Conservation (phyloP, 2,113 vertebrate genomes). For the Pimephales promelas region DNA sequence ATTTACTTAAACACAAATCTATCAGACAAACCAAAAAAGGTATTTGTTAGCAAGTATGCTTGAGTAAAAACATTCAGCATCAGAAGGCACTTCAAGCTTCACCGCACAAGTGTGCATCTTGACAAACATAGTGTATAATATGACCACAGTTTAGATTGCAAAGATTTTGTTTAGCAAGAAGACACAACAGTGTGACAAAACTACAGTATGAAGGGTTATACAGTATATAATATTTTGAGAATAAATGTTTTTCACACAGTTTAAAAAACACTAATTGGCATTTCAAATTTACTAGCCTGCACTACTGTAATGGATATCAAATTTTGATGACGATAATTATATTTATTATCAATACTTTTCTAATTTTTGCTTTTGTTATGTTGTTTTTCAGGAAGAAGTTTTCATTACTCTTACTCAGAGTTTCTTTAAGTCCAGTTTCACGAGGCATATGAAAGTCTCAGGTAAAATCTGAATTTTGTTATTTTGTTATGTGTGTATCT, state of each 20-base stretch:
- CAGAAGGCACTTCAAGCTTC: constrained; percentile 7
- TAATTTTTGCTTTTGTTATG: no score
- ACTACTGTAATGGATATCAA: no score
- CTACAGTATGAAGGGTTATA: not conserved
- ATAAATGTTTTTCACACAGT: not conserved
- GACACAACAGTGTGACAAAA: not conserved
- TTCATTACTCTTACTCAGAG: no score
- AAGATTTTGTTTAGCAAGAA: not conserved
- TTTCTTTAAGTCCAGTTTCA: not conserved
- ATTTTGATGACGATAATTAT: no score
- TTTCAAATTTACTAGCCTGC: no score
- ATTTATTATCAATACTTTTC: no score
- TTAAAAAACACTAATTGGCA: not conserved
- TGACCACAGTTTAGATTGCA: constrained; percentile 7
- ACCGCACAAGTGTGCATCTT: not conserved
- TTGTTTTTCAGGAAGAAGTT: no score
- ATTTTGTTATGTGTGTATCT: not conserved
- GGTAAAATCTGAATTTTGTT: not conserved
- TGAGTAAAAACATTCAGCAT: constrained; percentile 6
- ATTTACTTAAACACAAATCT: not conserved
- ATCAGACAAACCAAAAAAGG: constrained; percentile 26
- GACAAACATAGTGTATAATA: not conserved
- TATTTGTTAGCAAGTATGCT: constrained; percentile 12
- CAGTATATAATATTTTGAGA: not conserved
- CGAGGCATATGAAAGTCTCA: not conserved